Base-by-base conservation (phyloP, 1,140 invertebrate genomes). In the Trissolcus basalis region DNA sequence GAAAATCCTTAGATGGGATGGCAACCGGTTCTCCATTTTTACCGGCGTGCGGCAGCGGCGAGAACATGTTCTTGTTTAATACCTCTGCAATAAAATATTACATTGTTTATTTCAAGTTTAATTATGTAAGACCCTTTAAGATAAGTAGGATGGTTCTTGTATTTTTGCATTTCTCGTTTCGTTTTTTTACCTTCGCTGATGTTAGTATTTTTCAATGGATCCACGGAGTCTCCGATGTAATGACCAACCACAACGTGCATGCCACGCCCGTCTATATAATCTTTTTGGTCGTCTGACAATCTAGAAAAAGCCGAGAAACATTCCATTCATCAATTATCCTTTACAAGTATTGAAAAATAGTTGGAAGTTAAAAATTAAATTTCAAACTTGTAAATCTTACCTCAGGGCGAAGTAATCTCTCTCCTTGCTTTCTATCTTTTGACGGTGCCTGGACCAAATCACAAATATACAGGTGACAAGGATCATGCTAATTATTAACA, bases 231-330 rank as follows among this genome's bases (percentile, higher is more conserved):
- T 9, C 94, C 94, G 75, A 95, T 90, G 86, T 96, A 96, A 87
- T 95, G 94, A 1, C 94, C 95, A 15, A 96, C 93, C 16, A 96
- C 92, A 4, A 96, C 94, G 77, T 92, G 91, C 82, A 94, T 91
- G 32, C 94, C 94, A 81, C 89, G 90, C 49, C 90, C 90, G 87
- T 95, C 93, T 27, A 94, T 89, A 82, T 94, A 94, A 79, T 93
- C 92, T 76, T 89, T 89, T 83, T 93, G 92, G 75, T 90, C 86
- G 33, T 85, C 80, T 7, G 80, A 48, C 10, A 89, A 67, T 49
- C 90, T 90, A 32, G 44, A 80, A 83, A 13, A 27, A 53, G 19
- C 19, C 19, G 19, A 53, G 27, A 48, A 49, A 73, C 5, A 44
- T 71, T 55, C 19, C 19, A 27, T 27, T 27, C 19, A 27, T 27